Base-by-base conservation (phyloP, 1,140 invertebrate genomes). In the Leptopilina boulardi region DNA sequence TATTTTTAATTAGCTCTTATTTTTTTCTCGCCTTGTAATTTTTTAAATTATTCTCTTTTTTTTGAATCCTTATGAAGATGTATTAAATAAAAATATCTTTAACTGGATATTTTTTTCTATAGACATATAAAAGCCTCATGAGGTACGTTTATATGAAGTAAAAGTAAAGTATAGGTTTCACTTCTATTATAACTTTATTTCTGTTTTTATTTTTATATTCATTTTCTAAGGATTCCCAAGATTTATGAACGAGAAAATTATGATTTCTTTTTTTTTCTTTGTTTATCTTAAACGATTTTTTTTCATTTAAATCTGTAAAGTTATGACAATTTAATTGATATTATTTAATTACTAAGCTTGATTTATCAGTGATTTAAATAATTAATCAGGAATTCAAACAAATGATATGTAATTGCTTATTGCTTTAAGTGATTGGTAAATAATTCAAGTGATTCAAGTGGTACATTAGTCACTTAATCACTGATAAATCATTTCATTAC, bases 191-290 rank as follows among this genome's bases (percentile, higher is more conserved):
- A 18, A 51, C 47, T 18, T 51, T n/a, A n/a, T 51, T 51, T 51
- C 47, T 51, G 47, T 51, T 51, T 51, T 51, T 51, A 51, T 51
- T 51, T n/a, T 51, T 51, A 51, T 18, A 51, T 51, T 51, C 47
- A n/a, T 18, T 51, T n/a, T 15, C 5, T 51, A 51, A 18, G 47
- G 47, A 51, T 51, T 51, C 47, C 3, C 42, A 47, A 47, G 42
- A 6, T 38, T 10, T 51, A 2, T 51, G n/a, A 5, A 51, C 18
- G 18, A 18, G 47, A 51, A 51, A 51, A 51, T 56, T 21, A 42
- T 71, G 30, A 71, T 74, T 19, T 73, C 71, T 70, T 34, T 38
- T 9, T 30, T 79, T 76, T 80, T 77, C 73, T 75, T 54, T 79
- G 41, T 77, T 84, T 78, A 77, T 80, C 77, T 59, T 75, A 66